Evolutionary conservation across 2,888 invertebrate species (phyloP).

Genomic region (Pristionchus mayeri): DNA sequence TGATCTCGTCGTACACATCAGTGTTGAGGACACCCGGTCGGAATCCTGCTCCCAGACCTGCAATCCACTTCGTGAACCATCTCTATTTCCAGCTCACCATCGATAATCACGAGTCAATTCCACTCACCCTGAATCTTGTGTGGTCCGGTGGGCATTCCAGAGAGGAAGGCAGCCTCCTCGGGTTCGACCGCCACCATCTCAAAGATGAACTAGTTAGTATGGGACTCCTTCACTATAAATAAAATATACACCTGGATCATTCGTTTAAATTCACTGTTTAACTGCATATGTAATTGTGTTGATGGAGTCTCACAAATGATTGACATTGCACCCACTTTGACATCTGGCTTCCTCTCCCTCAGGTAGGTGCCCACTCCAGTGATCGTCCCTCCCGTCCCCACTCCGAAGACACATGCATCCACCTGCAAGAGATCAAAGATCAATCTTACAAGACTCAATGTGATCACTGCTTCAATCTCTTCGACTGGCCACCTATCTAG

Average conservation of each 20-base stretch:
- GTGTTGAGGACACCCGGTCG: conserved; percentile 68
- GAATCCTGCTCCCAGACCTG: conserved; percentile 74
- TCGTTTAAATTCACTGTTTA: no score
- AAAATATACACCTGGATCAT: no score
- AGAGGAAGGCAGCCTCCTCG: conserved; percentile 70
- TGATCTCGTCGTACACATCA: conserved; percentile 67
- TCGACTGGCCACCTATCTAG: not conserved
- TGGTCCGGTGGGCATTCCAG: conserved; percentile 67
- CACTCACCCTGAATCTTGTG: conserved; percentile 72
- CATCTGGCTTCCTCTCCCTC: conserved; percentile 66
- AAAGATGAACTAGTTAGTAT: no score
- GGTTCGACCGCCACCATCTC: conserved; percentile 73
- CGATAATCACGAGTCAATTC: not conserved
- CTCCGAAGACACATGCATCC: conserved; percentile 71
- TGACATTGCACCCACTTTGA: conserved; percentile 59
- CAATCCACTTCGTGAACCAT: not conserved
- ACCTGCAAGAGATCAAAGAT: conserved; percentile 51
- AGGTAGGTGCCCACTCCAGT: conserved; percentile 72
- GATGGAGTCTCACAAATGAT: no score
- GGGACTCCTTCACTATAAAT: no score
- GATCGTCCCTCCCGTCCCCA: conserved; percentile 74
- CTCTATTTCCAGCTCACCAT: not conserved
- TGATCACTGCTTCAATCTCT: not conserved
- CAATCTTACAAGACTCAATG: not conserved
- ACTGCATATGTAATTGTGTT: no score